Conservation (phyloP, 2,113 vertebrate genomes). For the Bubalus kerabau region DNA sequence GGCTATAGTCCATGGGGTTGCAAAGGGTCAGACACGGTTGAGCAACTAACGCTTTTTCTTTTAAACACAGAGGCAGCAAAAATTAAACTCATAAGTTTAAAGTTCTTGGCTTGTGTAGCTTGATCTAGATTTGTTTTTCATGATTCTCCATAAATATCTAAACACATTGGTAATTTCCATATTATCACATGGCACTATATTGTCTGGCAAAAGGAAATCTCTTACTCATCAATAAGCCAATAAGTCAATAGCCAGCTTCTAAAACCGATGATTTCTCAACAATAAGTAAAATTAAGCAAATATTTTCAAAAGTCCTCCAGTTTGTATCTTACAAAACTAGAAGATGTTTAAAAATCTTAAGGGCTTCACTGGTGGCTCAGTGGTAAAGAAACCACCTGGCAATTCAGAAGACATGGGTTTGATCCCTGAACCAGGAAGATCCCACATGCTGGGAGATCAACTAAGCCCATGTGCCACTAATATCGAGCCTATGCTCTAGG, state of each 20-base stretch:
- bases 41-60: not conserved
- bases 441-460: not conserved
- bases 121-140: not conserved
- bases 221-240: not conserved
- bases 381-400: not conserved
- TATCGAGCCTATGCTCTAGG: not conserved
- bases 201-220: not conserved
- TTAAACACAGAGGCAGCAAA: not conserved
- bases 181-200: not conserved
- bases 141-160: not conserved
- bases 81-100: not conserved
- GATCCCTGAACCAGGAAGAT: not conserved
- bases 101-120: not conserved
- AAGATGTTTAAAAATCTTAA: not conserved
- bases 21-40: not conserved
- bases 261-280: not conserved
- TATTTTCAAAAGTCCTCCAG: not conserved
- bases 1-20: not conserved
- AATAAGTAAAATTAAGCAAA: not conserved
- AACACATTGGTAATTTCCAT: not conserved
- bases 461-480: rapidly evolving
- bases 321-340: not conserved
- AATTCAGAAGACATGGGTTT: not conserved
- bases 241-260: not conserved
- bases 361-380: not conserved